Evolutionary conservation across 1,140 invertebrate genomes (phyloP).

Genomic region (Drosophila obscura): DNA sequence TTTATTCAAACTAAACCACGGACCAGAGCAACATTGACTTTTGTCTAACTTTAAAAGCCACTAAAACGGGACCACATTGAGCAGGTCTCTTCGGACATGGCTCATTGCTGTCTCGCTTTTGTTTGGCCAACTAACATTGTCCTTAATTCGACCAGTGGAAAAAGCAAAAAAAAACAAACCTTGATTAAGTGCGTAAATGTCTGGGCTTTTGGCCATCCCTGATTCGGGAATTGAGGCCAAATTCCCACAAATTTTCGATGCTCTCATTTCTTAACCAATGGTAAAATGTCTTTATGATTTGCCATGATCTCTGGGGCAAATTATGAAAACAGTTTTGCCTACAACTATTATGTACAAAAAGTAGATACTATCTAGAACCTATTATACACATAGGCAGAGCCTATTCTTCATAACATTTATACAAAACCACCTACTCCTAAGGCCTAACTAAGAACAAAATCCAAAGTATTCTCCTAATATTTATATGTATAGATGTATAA

Average conservation of each 20-base stretch:
- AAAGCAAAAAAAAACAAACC: slow-evolving; percentile 24
- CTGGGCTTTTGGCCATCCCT: slow-evolving; percentile 52
- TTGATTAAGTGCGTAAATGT: slow-evolving; percentile 49
- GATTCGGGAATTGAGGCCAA: slow-evolving; percentile 23
- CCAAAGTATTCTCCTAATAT: slow-evolving; percentile 80
- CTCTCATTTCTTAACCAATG: slow-evolving; percentile 37
- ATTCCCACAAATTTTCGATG: slow-evolving; percentile 43
- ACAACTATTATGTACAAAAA: slow-evolving; percentile 73
- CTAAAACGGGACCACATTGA: slow-evolving; percentile 27
- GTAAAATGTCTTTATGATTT: slow-evolving; percentile 58
- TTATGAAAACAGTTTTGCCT: slow-evolving; percentile 63
- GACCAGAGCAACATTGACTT: slow-evolving; percentile 51
- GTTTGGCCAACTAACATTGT: slow-evolving; percentile 22
- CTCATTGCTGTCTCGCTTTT: slow-evolving; percentile 47
- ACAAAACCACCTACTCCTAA: slow-evolving; percentile 56
- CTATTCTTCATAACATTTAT: slow-evolving; percentile 54
- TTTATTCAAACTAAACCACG: slow-evolving; percentile 1
- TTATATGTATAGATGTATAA: slow-evolving; percentile 72
- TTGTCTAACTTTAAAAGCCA: slow-evolving; percentile 22
- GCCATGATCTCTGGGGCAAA: slow-evolving; percentile 64
- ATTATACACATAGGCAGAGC: slow-evolving; percentile 72
- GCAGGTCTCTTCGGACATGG: slow-evolving; percentile 1
- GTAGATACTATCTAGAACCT: slow-evolving; percentile 37
- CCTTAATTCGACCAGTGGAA: slow-evolving; percentile 66
- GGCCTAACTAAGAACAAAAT: slow-evolving; percentile 68